Conservation (phyloP, 1,140 invertebrate species). For the Dinoponera quadriceps region DNA sequence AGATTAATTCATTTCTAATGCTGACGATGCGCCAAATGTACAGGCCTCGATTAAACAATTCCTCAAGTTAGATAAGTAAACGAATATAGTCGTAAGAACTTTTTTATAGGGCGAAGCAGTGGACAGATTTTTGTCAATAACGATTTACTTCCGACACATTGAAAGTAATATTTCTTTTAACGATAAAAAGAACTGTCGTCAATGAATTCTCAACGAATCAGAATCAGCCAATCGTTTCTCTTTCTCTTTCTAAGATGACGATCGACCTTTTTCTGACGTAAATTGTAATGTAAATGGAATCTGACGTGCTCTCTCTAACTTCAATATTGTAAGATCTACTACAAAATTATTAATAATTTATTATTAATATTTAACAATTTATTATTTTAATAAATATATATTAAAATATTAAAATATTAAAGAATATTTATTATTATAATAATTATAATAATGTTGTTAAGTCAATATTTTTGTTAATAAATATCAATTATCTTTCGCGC, state of each 20-base stretch:
- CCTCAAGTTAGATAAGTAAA: constrained; percentile 53
- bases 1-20: constrained; percentile 15
- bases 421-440: no score
- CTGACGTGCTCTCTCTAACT: constrained; percentile 20
- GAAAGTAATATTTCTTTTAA: constrained; percentile 57
- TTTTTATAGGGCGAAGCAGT: constrained; percentile 35
- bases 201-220: constrained; percentile 56
- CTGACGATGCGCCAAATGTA: constrained; percentile 60
- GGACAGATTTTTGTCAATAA: constrained; percentile 36
- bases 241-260: constrained; percentile 21
- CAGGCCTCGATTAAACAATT: constrained; percentile 64
- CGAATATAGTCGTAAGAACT: constrained; percentile 36
- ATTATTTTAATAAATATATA: no score
- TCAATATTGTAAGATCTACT: neutral
- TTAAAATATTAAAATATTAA: no score
- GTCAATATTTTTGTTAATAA: no score
- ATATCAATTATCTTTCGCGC: no score
- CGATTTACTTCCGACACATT: constrained; percentile 40
- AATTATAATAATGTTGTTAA: no score
- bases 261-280: constrained; percentile 4
- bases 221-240: neutral
- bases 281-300: constrained; percentile 27
- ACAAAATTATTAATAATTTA: no score
- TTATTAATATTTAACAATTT: no score
- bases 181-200: constrained; percentile 30